phyloP scores from a whole-genome alignment of 2,113 vertebrate genomes.

The Tichodroma muraria region DNA sequence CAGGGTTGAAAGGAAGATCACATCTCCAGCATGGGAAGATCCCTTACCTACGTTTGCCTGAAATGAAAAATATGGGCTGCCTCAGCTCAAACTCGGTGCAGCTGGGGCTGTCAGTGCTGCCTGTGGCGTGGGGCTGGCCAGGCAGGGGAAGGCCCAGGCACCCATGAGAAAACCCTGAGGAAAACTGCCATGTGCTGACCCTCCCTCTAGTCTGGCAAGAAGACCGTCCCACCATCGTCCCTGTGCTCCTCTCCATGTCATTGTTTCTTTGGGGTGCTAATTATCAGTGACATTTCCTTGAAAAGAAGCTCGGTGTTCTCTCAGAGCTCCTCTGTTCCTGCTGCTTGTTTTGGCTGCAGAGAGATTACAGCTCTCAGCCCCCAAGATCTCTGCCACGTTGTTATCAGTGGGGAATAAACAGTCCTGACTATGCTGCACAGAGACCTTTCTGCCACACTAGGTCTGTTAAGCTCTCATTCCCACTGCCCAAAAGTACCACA shows the following conservation, averaged over 20 bases:
- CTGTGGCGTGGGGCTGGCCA: accelerated
- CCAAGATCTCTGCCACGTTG: neutral
- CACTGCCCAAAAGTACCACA: neutral
- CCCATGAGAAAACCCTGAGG: neutral
- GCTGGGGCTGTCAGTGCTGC: neutral
- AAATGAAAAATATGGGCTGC: neutral
- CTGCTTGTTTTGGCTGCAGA: neutral
- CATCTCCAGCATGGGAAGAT: neutral
- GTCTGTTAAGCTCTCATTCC: neutral
- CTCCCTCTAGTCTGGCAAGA: neutral
- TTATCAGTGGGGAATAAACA: neutral
- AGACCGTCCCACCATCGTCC: neutral
- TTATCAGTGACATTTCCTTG: neutral
- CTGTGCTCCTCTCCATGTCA: accelerated
- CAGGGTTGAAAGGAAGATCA: neutral
- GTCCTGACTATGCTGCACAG: neutral
- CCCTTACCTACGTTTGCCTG: neutral
- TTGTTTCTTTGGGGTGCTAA: neutral
- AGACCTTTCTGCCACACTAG: neutral
- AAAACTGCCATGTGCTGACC: neutral
- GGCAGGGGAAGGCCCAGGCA: neutral
- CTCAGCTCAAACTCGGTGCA: neutral
- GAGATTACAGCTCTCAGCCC: neutral
- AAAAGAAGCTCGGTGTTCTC: neutral
- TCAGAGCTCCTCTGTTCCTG: neutral